Conservation (phyloP, 2,113 vertebrate species). For the Stegostoma tigrinum region DNA sequence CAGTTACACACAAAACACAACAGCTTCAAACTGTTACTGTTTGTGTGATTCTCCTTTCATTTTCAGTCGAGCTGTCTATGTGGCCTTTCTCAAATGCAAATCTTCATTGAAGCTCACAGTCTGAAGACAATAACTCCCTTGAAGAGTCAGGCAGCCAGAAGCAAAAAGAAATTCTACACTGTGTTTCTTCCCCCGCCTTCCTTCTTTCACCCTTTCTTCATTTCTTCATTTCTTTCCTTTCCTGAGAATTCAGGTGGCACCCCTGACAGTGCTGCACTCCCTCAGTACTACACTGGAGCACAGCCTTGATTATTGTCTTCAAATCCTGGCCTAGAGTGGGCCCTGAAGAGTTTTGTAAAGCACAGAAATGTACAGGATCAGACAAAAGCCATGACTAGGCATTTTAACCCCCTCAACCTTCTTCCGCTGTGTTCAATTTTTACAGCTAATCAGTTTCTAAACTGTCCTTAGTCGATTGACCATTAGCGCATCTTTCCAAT, state of each 20-base stretch:
- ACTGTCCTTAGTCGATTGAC: not conserved
- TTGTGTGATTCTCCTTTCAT: not conserved
- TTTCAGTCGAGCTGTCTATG: not conserved
- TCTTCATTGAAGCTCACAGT: not conserved
- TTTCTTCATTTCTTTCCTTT: no score
- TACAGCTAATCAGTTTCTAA: no score
- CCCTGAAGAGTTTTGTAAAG: not conserved
- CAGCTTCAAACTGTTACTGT: not conserved
- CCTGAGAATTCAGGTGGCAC: no score
- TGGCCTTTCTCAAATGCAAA: slow-evolving; percentile 31
- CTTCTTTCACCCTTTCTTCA: no score
- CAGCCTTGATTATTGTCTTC: not conserved
- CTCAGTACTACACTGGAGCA: no score
- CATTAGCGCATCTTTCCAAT: not conserved
- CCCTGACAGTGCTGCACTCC: not conserved
- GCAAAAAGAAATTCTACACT: no score
- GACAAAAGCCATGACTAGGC: not conserved
- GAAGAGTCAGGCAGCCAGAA: not conserved
- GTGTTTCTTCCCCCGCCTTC: no score
- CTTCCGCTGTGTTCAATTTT: no score
- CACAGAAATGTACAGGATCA: not conserved
- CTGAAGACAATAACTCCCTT: not conserved
- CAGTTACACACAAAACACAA: not conserved
- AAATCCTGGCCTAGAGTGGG: not conserved
- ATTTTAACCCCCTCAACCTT: not conserved